Percentiles rank a stretch among this genome's conserved stretches.
phyloP scores from a whole-genome alignment of 2,797 vertebrate genomes.

The Rhinichthys osculus region DNA sequence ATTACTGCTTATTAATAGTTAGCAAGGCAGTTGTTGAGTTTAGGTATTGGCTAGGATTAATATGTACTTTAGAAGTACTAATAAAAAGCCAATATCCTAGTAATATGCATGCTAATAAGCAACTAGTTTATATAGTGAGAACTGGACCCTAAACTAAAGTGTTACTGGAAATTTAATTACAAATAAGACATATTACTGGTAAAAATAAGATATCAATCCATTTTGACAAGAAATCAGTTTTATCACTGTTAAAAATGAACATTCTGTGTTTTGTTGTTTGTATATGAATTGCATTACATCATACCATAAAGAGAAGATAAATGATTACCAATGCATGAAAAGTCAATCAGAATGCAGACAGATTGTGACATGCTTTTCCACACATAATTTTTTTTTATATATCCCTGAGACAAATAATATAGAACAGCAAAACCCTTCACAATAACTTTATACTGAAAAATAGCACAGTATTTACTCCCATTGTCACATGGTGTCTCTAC shows the following conservation, averaged over 20 bases:
- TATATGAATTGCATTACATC: not conserved
- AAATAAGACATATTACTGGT: not conserved
- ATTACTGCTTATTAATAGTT: no score
- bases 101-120: no score
- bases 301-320: not conserved
- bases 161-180: not conserved
- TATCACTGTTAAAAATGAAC: not conserved
- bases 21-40: no score
- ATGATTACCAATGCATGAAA: conserved; percentile 21
- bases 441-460: not conserved
- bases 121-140: no score
- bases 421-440: not conserved
- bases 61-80: no score
- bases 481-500: not conserved
- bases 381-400: not conserved
- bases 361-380: conserved; percentile 1
- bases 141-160: no score
- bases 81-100: no score
- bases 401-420: not conserved
- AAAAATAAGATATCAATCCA: not conserved
- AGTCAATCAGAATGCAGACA: conserved; percentile 23
- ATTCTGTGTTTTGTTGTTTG: not conserved
- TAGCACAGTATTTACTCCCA: not conserved
- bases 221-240: not conserved
- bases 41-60: no score